Evolutionary conservation across 2,797 vertebrate genomes (phyloP), one percentile per base, ranked within the genome.

Genomic region (Rhadinocentrus ornatus): DNA sequence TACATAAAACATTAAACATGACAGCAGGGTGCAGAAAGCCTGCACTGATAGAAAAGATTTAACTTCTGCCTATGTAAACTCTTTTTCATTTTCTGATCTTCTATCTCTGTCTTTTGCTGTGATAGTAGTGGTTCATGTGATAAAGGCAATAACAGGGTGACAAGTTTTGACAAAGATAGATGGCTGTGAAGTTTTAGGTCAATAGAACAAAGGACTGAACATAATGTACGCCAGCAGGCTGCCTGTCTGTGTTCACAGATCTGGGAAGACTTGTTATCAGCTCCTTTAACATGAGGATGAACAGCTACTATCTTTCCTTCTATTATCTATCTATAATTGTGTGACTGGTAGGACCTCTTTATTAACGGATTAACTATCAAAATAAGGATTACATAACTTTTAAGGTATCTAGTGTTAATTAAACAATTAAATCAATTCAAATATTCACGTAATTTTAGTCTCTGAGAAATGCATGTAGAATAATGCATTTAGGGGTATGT

Each of bases 151-250:
- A 66, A 57, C 26, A 46, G n/a, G 22, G 44, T 60, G 15, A 44
- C 4, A 32, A 55, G 60, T 39, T 18, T 39, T 1, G 39, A 69
- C n/a, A n/a, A 50, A n/a, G 32, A 50, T n/a, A 37, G 46, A 46
- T 62, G 37, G 12, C 55, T 64, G 34, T 35, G 58, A 53, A 54
- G 24, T 64, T 34, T 66, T 18, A 10, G 60, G 26, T 32, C 35
- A 11, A 48, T 35, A 24, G 62, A 34, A 56, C 6, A 39, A 18
- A 56, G 22, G 50, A n/a, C 15, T 39, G 18, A 20, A 7, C 48
- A 66, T 62, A 0, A 52, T 50, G 37, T 44, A 37, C 57, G 66
- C 70, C 20, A 44, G 52, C 7, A 0, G 12, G 27, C 53, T 31
- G 58, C n/a, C 13, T 27, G 39, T 50, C 39, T 39, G 58, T 39